Evolutionary conservation across 37 sponge, comb jelly and placozoan species (phyloP), one percentile per base, ranked within the genome.

Genomic region (Eunapius fragilis): DNA sequence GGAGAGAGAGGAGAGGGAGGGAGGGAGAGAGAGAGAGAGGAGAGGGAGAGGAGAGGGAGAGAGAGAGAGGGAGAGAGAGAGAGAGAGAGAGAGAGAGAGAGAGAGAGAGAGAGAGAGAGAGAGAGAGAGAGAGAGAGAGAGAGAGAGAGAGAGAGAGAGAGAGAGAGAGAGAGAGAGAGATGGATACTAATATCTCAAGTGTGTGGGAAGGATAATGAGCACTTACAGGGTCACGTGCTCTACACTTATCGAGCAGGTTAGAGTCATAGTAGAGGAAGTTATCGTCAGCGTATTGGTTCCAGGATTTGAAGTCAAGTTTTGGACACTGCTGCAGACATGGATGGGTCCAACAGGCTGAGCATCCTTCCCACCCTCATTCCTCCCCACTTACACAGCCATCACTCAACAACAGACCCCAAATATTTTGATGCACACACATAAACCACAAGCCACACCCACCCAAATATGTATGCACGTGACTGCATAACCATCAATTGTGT

Each of bases 201-300:
- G 33, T 32, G 13, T 30, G 32, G 26, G 37, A n/a, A n/a, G n/a
- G 77, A 77, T 67, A 34, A 26, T 19, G 68, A 30, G 7, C 35
- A 68, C 81, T 36, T 23, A 68, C 35, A 72, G 23, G 70, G 68
- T 69, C 73, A 10, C 73, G 79, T 50, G 80, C 32, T 33, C 23
- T 25, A 47, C 82, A 88, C 45, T 33, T 77, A 68, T 84, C 37
- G 13, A 89, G 82, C 27, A 91, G 87, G 0, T 73, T 80, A 0
- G 78, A 78, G 58, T 87, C 79, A 68, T 78, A 83, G 4, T 71
- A 22, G 41, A 82, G 82, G 75, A 73, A 87, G 13, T 50, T 86
- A 67, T 79, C 71, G 36, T 87, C 91, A 87, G 92, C 92, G 81
- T 92, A 92, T 19, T 67, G 19, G 80, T 98, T 98, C 93, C 94